Percentiles rank a stretch among this genome's conserved stretches.
Evolutionary conservation across 2,113 vertebrate species (phyloP).

Genomic region (Psilopogon haemacephalus): DNA sequence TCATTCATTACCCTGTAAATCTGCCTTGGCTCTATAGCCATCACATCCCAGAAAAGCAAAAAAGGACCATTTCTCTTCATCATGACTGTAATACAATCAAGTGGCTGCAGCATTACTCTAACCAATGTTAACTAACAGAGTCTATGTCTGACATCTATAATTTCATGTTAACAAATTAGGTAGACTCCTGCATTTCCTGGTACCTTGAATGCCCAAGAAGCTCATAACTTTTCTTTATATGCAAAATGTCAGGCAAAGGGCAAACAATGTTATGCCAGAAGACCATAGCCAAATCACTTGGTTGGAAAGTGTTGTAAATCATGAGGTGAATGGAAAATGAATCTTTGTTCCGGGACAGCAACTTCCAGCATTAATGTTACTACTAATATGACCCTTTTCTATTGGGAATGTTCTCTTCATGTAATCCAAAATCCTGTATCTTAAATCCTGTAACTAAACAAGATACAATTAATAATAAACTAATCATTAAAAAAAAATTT

Average conservation of each 20-base stretch:
- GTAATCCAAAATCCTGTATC: slow-evolving; percentile 16
- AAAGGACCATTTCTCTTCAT: slow-evolving; percentile 68
- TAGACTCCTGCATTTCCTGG: slow-evolving; percentile 66
- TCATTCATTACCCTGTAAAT: slow-evolving; percentile 62
- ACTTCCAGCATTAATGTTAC: slow-evolving; percentile 30
- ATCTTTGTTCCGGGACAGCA: slow-evolving; percentile 45
- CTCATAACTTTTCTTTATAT: slow-evolving; percentile 71
- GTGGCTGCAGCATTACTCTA: slow-evolving; percentile 66
- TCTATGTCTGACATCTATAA: slow-evolving; percentile 68
- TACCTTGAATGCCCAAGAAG: slow-evolving; percentile 68
- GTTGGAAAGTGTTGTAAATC: slow-evolving; percentile 60
- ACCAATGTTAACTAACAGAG: slow-evolving; percentile 64
- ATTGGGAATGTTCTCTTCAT: slow-evolving; percentile 20
- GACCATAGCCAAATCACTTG: slow-evolving; percentile 67
- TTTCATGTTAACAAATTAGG: slow-evolving; percentile 70
- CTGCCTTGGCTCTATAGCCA: slow-evolving; percentile 45
- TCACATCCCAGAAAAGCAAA: slow-evolving; percentile 68
- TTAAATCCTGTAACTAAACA: slow-evolving; percentile 25
- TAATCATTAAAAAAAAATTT: background rate
- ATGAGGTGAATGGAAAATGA: slow-evolving; percentile 25
- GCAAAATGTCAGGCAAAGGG: slow-evolving; percentile 67
- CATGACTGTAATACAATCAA: slow-evolving; percentile 70
- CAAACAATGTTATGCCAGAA: slow-evolving; percentile 71
- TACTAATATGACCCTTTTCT: slow-evolving; percentile 20
- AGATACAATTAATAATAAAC: slow-evolving; percentile 1